Conservation (phyloP, 2,797 vertebrate genomes). For the Microctenopoma steveboyesi region DNA sequence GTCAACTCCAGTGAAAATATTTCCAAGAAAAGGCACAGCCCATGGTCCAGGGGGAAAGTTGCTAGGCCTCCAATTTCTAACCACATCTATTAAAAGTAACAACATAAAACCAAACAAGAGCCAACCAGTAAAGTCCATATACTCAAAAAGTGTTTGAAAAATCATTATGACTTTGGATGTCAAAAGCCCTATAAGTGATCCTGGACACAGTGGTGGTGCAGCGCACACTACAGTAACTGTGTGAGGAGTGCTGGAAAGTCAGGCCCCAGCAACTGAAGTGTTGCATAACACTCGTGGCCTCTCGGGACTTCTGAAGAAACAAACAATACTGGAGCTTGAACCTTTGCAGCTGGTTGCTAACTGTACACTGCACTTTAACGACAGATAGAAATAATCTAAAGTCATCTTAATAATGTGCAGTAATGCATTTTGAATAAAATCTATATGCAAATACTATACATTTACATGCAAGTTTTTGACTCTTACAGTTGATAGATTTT, state of each 20-base stretch:
- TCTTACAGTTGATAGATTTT: too few species aligned
- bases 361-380: too few species aligned
- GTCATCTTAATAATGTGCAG: too few species aligned
- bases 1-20: constrained; percentile 76
- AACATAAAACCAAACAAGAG: constrained; percentile 66
- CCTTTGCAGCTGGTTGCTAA: neutral
- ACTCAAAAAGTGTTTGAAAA: constrained; percentile 68
- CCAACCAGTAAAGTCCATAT: constrained; percentile 61
- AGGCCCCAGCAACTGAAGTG: neutral
- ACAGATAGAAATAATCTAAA: too few species aligned
- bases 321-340: constrained; percentile 26
- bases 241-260: neutral
- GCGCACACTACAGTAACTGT: neutral
- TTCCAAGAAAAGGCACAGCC: constrained; percentile 85
- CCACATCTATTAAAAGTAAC: constrained; percentile 78
- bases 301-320: neutral
- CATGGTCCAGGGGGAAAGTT: constrained; percentile 85
- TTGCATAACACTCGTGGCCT: constrained; percentile 36
- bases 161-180: constrained; percentile 63
- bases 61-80: constrained; percentile 77
- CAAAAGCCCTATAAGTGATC: neutral
- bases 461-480: too few species aligned
- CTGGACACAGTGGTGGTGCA: neutral
- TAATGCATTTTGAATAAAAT: too few species aligned
- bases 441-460: too few species aligned